Percentiles rank a stretch among this genome's conserved stretches.
Evolutionary conservation across 2,888 invertebrate species (phyloP).

Genomic region (Alviniconcha strummeri): DNA sequence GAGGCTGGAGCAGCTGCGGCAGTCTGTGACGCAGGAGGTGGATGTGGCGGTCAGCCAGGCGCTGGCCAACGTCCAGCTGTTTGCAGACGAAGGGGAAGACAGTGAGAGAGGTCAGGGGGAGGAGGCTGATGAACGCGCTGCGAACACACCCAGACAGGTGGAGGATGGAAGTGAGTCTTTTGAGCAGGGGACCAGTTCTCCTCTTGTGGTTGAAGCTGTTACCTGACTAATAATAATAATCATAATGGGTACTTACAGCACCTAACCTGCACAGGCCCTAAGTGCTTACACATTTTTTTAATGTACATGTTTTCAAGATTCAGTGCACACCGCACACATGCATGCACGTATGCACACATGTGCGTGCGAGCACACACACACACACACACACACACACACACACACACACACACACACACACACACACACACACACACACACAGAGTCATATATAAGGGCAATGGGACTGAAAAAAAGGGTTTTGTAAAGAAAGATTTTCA

Average conservation of each 20-base stretch:
- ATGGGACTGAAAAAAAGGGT: not conserved
- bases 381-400: not conserved
- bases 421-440: not conserved
- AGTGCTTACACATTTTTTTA: too few species aligned
- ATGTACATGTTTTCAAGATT: too few species aligned
- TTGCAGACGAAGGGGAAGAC: constrained; percentile 25
- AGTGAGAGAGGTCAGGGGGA: constrained; percentile 22
- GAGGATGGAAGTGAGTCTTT: constrained; percentile 23
- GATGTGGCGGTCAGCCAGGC: constrained; percentile 13
- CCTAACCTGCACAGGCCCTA: too few species aligned
- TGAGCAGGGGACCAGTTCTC: too few species aligned
- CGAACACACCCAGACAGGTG: constrained; percentile 3
- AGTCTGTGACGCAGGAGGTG: constrained; percentile 39
- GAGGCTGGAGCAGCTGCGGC: constrained; percentile 36
- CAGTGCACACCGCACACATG: too few species aligned
- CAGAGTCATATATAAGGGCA: not conserved
- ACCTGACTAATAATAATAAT: too few species aligned
- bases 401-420: not conserved
- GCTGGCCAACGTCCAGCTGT: constrained; percentile 17
- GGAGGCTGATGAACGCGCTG: constrained; percentile 22
- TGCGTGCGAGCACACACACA: too few species aligned
- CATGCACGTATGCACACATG: too few species aligned
- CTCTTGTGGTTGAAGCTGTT: too few species aligned
- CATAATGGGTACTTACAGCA: too few species aligned
- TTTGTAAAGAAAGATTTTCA: too few species aligned